These are phyloP conservation scores for Alectura lathami DNA, from an alignment of 2,113 vertebrate species.

Conservation along the genomic window DNA sequence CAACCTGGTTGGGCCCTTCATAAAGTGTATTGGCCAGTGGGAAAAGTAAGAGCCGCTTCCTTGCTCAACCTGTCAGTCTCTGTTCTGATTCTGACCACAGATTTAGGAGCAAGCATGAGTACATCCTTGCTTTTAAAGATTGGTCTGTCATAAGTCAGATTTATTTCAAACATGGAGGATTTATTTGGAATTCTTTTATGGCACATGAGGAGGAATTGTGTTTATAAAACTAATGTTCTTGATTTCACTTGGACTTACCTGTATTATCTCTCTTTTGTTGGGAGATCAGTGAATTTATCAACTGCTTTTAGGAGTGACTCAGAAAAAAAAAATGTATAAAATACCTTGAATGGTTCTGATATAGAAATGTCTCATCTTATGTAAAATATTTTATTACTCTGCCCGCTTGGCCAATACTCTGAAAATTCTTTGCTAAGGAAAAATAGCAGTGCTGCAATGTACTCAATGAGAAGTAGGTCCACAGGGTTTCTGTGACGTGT, in stretches of 20 bases:
- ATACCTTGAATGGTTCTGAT: background rate
- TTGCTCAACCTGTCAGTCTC: background rate
- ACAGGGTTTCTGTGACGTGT: background rate
- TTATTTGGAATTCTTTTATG: background rate
- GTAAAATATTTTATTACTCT: background rate
- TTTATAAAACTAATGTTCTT: background rate
- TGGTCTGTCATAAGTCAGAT: background rate
- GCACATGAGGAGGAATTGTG: background rate
- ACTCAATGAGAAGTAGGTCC: background rate
- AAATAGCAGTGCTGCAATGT: background rate
- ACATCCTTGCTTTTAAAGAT: background rate
- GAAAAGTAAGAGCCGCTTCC: background rate
- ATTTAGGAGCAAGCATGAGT: background rate
- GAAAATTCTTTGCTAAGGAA: background rate
- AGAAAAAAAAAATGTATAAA: background rate
- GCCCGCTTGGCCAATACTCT: background rate
- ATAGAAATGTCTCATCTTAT: constrained; percentile 2
- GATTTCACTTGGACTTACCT: background rate
- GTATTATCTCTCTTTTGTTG: background rate
- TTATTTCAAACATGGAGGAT: background rate
- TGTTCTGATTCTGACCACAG: background rate
- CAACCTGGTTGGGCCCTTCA: background rate
- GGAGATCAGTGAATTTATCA: background rate
- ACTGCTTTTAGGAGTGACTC: background rate
- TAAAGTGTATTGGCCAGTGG: background rate